phyloP scores from a whole-genome alignment of 2,888 invertebrate genomes.

The Chymomyza amoena region DNA sequence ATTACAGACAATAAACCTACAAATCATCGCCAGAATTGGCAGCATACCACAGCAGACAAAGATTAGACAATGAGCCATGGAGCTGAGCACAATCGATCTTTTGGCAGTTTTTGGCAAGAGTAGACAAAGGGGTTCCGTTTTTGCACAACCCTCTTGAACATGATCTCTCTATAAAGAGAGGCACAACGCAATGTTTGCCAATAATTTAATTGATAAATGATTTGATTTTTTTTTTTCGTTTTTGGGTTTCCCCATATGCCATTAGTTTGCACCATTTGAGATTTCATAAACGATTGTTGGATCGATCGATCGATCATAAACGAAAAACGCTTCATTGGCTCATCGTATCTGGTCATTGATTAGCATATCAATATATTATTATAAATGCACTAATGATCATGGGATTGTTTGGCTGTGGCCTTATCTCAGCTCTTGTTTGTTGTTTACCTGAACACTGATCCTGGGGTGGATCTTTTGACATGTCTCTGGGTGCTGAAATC shows the following conservation, averaged over 20 bases:
- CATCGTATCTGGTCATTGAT: constrained; percentile 48
- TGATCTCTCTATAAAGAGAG: constrained; percentile 39
- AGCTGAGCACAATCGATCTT: constrained; percentile 56
- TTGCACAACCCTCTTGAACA: constrained; percentile 45
- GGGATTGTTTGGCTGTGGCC: constrained; percentile 61
- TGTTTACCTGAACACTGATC: constrained; percentile 37
- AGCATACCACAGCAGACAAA: constrained; percentile 27
- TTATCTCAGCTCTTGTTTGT: constrained; percentile 33
- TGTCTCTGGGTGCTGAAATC: constrained; percentile 67
- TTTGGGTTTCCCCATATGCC: constrained; percentile 8
- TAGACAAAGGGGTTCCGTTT: constrained; percentile 16
- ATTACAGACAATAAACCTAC: constrained; percentile 64
- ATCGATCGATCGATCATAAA: constrained; percentile 60
- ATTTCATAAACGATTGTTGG: background rate
- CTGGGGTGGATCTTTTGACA: constrained; percentile 2
- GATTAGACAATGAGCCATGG: constrained; percentile 26
- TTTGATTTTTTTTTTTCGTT: constrained; percentile 49
- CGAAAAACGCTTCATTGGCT: constrained; percentile 33
- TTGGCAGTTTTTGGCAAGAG: constrained; percentile 51
- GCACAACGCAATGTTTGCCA: constrained; percentile 70
- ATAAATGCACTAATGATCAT: constrained; percentile 62
- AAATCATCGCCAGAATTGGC: constrained; percentile 55
- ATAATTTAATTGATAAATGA: constrained; percentile 74
- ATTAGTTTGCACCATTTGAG: background rate
- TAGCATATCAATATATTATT: constrained; percentile 68